Percentiles rank a stretch among this genome's conserved stretches.
phyloP scores from a whole-genome alignment of 2,797 vertebrate genomes.

The Sebastiscus tertius region DNA sequence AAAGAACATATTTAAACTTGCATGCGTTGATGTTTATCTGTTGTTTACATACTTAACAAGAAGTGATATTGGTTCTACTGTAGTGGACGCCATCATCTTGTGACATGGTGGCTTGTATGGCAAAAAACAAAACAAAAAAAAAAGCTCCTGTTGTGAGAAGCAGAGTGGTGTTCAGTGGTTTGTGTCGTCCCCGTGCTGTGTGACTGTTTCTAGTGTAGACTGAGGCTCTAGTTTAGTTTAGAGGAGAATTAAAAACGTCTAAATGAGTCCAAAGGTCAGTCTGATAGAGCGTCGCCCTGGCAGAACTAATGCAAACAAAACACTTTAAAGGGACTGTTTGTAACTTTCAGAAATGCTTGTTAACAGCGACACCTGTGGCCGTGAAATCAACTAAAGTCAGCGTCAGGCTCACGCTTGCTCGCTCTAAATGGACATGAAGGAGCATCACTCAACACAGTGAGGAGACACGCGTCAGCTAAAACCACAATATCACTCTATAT shows the following conservation, averaged over 20 bases:
- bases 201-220: constrained; percentile 90
- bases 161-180: constrained; percentile 94
- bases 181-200: constrained; percentile 93
- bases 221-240: constrained; percentile 87
- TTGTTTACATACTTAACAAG: constrained; percentile 89
- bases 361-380: too few species aligned
- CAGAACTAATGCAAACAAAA: constrained; percentile 78
- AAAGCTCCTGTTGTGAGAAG: constrained; percentile 65
- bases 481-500: too few species aligned
- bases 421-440: too few species aligned
- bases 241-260: constrained; percentile 63
- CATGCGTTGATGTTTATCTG: constrained; percentile 95
- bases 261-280: constrained; percentile 40
- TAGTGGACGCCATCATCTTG: constrained; percentile 91
- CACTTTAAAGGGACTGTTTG: background rate
- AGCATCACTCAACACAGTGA: too few species aligned
- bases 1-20: constrained; percentile 88
- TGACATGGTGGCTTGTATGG: constrained; percentile 86
- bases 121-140: constrained; percentile 34
- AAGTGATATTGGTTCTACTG: constrained; percentile 88
- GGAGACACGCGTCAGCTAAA: too few species aligned
- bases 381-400: too few species aligned
- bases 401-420: too few species aligned
- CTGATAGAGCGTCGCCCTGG: constrained; percentile 50
- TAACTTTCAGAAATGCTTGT: too few species aligned